These are phyloP conservation scores for Cephalopholis sonnerati DNA, from an alignment of 2,113 vertebrate species.

Conservation along the genomic window DNA sequence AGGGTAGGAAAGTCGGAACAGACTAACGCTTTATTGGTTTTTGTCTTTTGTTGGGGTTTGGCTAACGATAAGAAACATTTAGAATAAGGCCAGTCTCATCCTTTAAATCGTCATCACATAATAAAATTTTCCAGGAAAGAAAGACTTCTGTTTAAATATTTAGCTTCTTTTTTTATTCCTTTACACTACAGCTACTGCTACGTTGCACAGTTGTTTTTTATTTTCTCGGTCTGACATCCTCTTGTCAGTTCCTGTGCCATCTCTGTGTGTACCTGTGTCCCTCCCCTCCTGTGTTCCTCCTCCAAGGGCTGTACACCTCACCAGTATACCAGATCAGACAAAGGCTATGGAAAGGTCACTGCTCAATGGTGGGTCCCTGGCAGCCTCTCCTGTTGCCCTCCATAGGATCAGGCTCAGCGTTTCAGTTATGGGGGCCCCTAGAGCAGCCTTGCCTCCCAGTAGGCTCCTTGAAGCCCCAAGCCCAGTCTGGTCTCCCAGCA, in stretches of 20 bases:
- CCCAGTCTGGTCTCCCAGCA: constrained; percentile 72
- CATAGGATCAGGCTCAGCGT: constrained; percentile 37
- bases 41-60: not conserved
- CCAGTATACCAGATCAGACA: constrained; percentile 46
- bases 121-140: not conserved
- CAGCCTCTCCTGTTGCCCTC: constrained; percentile 55
- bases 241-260: constrained; percentile 17
- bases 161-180: not conserved
- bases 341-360: constrained; percentile 73
- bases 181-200: not conserved
- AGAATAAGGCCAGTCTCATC: not conserved
- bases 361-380: constrained; percentile 57
- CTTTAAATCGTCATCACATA: not conserved
- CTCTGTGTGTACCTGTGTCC: not conserved
- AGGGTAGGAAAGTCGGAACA: not conserved
- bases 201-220: not conserved
- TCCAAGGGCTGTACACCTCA: constrained; percentile 23
- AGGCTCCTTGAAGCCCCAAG: constrained; percentile 37
- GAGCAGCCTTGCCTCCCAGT: constrained; percentile 46
- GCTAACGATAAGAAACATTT: not conserved
- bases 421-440: constrained; percentile 21
- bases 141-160: not conserved
- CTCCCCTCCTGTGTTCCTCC: constrained; percentile 24
- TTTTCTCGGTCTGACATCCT: constrained; percentile 4
- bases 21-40: not conserved